Percentiles rank a stretch among this genome's conserved stretches.
Evolutionary conservation across 2,888 invertebrate species (phyloP).

Genomic region (Archips crataeganus): DNA sequence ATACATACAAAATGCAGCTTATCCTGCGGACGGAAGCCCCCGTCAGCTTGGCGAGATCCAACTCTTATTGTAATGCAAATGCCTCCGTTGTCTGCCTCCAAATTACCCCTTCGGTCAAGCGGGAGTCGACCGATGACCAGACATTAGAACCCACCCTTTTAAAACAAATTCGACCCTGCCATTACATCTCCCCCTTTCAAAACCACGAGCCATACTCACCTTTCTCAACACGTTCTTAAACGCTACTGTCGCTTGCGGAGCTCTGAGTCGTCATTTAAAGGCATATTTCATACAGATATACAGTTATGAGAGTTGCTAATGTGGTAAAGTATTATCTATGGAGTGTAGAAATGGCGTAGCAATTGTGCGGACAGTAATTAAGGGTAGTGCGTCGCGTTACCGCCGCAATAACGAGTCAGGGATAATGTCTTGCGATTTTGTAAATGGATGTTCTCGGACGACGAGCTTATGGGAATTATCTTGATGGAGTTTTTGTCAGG

Average conservation of each 20-base stretch:
- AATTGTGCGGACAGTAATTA: slow-evolving; percentile 81
- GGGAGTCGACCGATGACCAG: slow-evolving; percentile 75
- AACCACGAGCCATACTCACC: slow-evolving; percentile 58
- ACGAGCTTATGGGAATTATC: slow-evolving; percentile 48
- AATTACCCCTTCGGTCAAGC: slow-evolving; percentile 84
- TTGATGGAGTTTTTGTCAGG: slow-evolving; percentile 46
- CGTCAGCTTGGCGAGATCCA: slow-evolving; percentile 66
- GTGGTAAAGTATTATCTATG: slow-evolving; percentile 67
- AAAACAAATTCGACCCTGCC: slow-evolving; percentile 71
- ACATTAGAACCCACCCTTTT: slow-evolving; percentile 82
- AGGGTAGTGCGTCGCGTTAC: slow-evolving; percentile 66
- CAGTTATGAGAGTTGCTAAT: slow-evolving; percentile 80
- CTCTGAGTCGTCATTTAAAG: slow-evolving; percentile 56
- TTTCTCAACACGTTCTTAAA: slow-evolving; percentile 54
- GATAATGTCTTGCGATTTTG: slow-evolving; percentile 75
- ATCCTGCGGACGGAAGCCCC: slow-evolving; percentile 75
- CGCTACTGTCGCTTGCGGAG: slow-evolving; percentile 54
- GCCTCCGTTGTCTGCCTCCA: slow-evolving; percentile 83
- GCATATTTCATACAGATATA: slow-evolving; percentile 81
- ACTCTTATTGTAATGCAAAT: slow-evolving; percentile 84
- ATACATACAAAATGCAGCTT: slow-evolving; percentile 75
- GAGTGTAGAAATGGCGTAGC: slow-evolving; percentile 69
- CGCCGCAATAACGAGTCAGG: slow-evolving; percentile 63
- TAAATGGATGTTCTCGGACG: slow-evolving; percentile 61
- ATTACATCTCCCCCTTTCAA: slow-evolving; percentile 49